A percentile compares a stretch with the other conserved stretches of the same genome.
Evolutionary conservation across 2,797 vertebrate genomes (phyloP).

Genomic region (Clarias fuscus): DNA sequence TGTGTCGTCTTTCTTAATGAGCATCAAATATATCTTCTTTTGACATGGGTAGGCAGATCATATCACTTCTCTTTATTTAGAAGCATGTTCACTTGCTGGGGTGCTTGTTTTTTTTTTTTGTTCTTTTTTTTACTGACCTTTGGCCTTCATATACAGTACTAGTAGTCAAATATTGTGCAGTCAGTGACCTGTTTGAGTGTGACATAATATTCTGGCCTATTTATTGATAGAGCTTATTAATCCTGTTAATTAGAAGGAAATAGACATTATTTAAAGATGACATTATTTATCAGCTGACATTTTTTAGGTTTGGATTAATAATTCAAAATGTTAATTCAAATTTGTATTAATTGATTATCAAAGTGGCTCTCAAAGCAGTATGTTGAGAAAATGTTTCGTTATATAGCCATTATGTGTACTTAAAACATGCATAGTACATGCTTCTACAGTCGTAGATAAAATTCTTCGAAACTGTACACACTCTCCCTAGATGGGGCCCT

Average conservation of each 20-base stretch:
- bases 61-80: slow-evolving; percentile 35
- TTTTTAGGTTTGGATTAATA: background rate
- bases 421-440: slow-evolving; percentile 4
- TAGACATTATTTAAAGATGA: background rate
- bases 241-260: background rate
- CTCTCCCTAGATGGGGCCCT: slow-evolving; percentile 40
- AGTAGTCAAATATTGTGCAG: background rate
- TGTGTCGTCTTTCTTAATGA: slow-evolving; percentile 3
- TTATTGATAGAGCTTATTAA: slow-evolving; percentile 5
- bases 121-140: background rate
- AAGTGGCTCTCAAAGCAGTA: no score
- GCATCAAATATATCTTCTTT: slow-evolving; percentile 37
- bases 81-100: background rate
- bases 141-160: background rate
- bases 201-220: background rate
- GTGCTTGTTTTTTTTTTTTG: background rate
- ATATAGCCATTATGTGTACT: background rate
- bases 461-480: slow-evolving; percentile 41
- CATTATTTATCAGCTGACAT: background rate
- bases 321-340: background rate
- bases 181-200: background rate
- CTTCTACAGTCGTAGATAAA: slow-evolving; percentile 8
- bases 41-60: slow-evolving; percentile 24
- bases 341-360: background rate
- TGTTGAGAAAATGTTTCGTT: background rate